phyloP scores from a whole-genome alignment of 2,797 vertebrate species.

The Alosa sapidissima region DNA sequence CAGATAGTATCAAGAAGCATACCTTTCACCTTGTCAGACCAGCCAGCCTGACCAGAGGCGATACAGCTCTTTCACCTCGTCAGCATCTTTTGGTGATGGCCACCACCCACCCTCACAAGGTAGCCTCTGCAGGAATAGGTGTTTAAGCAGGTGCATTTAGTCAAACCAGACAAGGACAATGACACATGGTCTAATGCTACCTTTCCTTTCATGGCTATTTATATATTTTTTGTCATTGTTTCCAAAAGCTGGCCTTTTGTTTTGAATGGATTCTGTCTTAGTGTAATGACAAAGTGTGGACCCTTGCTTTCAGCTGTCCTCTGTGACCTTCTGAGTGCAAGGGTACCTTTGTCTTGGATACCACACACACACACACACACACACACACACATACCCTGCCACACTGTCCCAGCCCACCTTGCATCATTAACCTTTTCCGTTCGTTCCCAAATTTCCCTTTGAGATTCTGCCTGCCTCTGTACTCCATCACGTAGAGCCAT shows the following conservation, averaged over 20 bases:
- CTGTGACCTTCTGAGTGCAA: background rate
- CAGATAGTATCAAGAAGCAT: background rate
- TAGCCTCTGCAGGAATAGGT: background rate
- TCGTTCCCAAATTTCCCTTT: background rate
- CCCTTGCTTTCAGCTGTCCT: slow-evolving; percentile 8
- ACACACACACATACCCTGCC: background rate
- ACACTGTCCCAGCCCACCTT: slow-evolving; percentile 4
- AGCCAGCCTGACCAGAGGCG: background rate
- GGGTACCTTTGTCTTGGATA: slow-evolving; percentile 1
- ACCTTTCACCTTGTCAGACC: background rate
- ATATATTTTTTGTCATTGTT: slow-evolving; percentile 1
- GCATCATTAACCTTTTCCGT: slow-evolving; percentile 19
- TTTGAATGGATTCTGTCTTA: slow-evolving; percentile 14
- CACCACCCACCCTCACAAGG: background rate
- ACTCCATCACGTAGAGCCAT: background rate
- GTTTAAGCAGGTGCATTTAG: slow-evolving; percentile 8
- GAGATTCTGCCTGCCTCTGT: slow-evolving; percentile 9
- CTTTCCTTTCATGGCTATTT: slow-evolving; percentile 7
- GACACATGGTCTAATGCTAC: background rate
- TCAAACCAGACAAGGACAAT: background rate
- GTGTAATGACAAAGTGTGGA: slow-evolving; percentile 5
- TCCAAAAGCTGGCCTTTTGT: background rate
- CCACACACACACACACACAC: too few relatives aligned
- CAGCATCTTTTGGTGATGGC: background rate
- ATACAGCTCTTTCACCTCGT: background rate